Percentiles rank a stretch among this genome's conserved stretches.
These are phyloP conservation scores for Bubalus kerabau DNA, from an alignment of 2,113 vertebrate genomes.

Conservation along the genomic window DNA sequence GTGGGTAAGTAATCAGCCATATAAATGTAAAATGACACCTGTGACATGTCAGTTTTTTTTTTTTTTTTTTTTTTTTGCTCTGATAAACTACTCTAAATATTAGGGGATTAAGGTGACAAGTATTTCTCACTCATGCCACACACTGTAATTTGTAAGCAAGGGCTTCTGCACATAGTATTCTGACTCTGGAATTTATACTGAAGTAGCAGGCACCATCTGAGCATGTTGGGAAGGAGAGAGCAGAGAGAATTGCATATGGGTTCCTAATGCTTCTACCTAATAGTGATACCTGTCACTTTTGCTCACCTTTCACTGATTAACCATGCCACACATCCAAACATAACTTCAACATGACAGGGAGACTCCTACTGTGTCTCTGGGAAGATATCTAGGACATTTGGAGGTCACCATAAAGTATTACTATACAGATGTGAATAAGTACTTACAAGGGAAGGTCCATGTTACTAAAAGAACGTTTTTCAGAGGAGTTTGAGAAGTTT, in stretches of 20 bases:
- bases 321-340: no score
- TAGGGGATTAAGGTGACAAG: neutral
- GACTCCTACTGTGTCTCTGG: neutral
- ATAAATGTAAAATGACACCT: neutral
- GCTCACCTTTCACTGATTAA: neutral
- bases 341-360: neutral
- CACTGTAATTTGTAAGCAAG: neutral
- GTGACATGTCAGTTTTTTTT: neutral
- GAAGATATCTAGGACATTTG: neutral
- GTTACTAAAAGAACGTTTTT: neutral
- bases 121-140: neutral
- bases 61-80: neutral
- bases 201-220: neutral
- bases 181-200: neutral
- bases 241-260: neutral
- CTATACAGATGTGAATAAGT: neutral
- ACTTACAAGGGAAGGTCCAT: neutral
- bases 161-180: neutral
- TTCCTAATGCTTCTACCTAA: neutral
- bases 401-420: neutral
- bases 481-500: neutral
- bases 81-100: neutral
- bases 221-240: neutral
- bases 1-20: neutral
- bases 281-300: neutral